phyloP scores from a whole-genome alignment of 2,888 invertebrate genomes.

The Leptothorax acervorum region DNA sequence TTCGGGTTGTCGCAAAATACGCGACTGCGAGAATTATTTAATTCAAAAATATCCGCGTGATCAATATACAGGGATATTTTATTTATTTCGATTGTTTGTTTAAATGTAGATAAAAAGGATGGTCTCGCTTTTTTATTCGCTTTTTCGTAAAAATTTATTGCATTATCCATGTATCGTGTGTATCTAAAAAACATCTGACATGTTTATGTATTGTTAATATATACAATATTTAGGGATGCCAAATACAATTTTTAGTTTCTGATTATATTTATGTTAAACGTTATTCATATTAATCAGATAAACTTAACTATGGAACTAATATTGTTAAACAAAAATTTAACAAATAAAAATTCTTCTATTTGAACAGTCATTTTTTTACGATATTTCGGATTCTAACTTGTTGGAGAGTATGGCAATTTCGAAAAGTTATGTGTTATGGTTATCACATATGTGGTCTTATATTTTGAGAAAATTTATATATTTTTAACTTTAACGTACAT shows the following conservation, averaged over 20 bases:
- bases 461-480: neutral
- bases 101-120: neutral
- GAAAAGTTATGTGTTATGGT: neutral
- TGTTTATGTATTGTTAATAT: neutral
- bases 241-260: neutral
- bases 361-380: neutral
- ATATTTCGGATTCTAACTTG: neutral
- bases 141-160: neutral
- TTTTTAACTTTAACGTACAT: neutral
- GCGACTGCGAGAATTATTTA: slow-evolving; percentile 2
- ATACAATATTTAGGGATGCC: neutral
- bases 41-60: neutral
- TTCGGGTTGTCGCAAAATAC: slow-evolving; percentile 18
- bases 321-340: neutral
- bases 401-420: neutral
- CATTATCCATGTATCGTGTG: neutral
- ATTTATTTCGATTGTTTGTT: neutral
- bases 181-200: neutral
- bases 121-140: neutral
- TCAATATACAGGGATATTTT: neutral
- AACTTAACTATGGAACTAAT: neutral
- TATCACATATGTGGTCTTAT: neutral
- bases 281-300: neutral
- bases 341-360: neutral
- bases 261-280: neutral